Evolutionary conservation across 53 echinoderm and acorn worm genomes (phyloP).

Genomic region (Pentamera pediparva): DNA sequence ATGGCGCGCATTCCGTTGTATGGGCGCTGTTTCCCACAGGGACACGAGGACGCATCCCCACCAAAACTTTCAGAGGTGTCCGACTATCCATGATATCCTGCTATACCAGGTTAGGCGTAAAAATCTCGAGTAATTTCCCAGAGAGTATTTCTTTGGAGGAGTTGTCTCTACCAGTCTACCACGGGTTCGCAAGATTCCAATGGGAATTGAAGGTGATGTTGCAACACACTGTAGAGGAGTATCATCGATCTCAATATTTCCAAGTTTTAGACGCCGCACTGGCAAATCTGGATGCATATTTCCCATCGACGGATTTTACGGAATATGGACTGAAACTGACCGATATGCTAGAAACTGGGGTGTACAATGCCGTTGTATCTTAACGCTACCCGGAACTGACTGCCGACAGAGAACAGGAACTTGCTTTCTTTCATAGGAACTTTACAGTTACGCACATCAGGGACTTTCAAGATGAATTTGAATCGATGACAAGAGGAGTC

Average conservation of each 20-base stretch:
- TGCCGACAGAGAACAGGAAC: slow-evolving; percentile 7
- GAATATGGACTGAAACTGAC: not conserved
- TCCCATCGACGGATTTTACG: no score
- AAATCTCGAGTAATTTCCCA: slow-evolving; percentile 62
- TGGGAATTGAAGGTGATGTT: not conserved
- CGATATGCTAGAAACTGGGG: slow-evolving; percentile 10
- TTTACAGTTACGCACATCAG: slow-evolving; percentile 8
- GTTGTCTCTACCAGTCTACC: not conserved
- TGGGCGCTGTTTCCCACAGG: no score
- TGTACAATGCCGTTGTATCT: slow-evolving; percentile 19
- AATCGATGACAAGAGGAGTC: slow-evolving; percentile 10
- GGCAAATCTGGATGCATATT: not conserved
- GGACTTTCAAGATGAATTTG: slow-evolving; percentile 9
- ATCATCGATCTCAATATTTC: slow-evolving; percentile 17
- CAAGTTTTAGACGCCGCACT: slow-evolving; percentile 7
- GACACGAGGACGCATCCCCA: no score
- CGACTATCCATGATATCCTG: no score
- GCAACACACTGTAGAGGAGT: slow-evolving; percentile 10
- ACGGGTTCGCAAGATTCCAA: slow-evolving; percentile 11
- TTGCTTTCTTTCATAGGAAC: slow-evolving; percentile 14
- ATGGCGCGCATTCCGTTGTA: no score
- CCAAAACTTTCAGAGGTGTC: no score
- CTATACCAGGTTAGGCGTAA: slow-evolving; percentile 98
- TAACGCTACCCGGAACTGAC: slow-evolving; percentile 14
- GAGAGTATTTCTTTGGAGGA: slow-evolving; percentile 16